A percentile compares a stretch with the other conserved stretches of the same genome.
phyloP scores from a whole-genome alignment of 2,797 vertebrate species.

The Erithacus rubecula region DNA sequence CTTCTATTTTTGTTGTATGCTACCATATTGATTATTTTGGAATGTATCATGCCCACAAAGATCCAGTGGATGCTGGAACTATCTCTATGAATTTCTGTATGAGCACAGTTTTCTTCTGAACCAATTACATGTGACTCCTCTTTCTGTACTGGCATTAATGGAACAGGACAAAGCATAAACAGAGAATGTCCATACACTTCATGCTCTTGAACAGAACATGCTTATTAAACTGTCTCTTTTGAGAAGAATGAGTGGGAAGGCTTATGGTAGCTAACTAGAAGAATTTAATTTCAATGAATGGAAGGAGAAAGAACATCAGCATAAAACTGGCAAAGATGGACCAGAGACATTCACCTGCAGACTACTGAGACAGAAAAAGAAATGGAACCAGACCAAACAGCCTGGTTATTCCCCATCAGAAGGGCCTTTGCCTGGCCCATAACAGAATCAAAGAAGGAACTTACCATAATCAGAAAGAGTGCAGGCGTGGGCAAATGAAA shows the following conservation, averaged over 20 bases:
- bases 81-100: background rate
- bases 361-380: background rate
- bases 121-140: background rate
- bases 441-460: slow-evolving; percentile 20
- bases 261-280: background rate
- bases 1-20: background rate
- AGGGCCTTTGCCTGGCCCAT: background rate
- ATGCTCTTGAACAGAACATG: background rate
- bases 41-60: background rate
- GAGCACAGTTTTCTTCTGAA: background rate
- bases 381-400: background rate
- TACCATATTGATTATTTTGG: background rate
- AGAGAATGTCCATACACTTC: background rate
- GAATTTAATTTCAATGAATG: background rate
- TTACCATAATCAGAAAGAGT: slow-evolving; percentile 93
- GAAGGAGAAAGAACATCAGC: background rate
- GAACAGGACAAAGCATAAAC: background rate
- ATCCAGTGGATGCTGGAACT: background rate
- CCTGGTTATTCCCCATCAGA: background rate
- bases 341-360: background rate
- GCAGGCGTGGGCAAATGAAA: slow-evolving; percentile 90
- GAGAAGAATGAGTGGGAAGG: background rate
- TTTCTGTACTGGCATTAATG: background rate
- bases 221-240: background rate
- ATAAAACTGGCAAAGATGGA: background rate